phyloP scores from a whole-genome alignment of 2,888 invertebrate species.

The Amiota mariae region DNA sequence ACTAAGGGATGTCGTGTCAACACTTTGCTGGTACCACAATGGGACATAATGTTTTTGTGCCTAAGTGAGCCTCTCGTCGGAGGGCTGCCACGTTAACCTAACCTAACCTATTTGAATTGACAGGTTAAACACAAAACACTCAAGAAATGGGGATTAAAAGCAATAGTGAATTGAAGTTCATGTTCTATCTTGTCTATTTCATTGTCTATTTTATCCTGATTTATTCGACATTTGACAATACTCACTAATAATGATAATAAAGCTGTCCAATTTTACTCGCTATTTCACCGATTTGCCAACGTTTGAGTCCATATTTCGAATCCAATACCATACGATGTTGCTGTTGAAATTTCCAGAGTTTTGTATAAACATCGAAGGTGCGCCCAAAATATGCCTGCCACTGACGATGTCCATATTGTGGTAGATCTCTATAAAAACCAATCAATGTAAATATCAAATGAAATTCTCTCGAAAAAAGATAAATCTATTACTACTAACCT shows the following conservation, averaged over 20 bases:
- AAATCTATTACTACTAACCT: conserved; percentile 76
- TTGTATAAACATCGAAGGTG: conserved; percentile 97
- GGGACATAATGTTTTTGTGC: no score
- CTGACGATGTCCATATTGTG: conserved; percentile 97
- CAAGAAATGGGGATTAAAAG: no score
- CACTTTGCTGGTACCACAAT: no score
- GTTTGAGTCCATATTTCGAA: conserved; percentile 92
- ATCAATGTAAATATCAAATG: conserved; percentile 9
- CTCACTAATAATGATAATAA: conserved; percentile 98
- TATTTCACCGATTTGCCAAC: conserved; percentile 99
- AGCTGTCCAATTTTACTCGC: conserved; percentile 99
- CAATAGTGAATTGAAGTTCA: no score
- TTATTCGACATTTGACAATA: conserved; percentile 54
- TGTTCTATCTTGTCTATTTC: no score
- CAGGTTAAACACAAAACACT: no score
- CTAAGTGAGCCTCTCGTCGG: no score
- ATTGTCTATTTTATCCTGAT: background rate
- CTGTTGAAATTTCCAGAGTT: conserved; percentile 98
- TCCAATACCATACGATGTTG: conserved; percentile 94
- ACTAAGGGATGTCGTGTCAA: no score
- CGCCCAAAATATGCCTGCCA: conserved; percentile 98
- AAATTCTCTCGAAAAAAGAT: background rate
- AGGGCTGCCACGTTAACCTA: no score
- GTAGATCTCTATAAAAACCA: conserved; percentile 86
- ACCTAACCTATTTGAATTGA: no score